Conservation (phyloP, 2,797 vertebrate species). For the Fundulus diaphanus region DNA sequence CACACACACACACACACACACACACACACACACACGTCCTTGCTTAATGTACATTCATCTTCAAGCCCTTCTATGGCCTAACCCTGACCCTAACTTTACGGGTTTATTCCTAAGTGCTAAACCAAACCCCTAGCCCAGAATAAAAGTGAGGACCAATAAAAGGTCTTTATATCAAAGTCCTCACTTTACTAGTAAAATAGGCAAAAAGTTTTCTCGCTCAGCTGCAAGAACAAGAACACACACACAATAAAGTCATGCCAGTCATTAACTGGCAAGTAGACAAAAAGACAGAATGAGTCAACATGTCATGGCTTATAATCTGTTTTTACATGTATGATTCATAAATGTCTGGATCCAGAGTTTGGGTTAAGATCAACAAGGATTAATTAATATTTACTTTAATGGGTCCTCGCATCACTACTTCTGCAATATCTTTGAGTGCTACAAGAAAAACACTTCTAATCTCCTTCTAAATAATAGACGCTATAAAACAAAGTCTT, state of each 20-base stretch:
- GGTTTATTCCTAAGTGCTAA: too few species aligned
- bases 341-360: constrained; percentile 40
- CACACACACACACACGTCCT: constrained; percentile 21
- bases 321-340: constrained; percentile 56
- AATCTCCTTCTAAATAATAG: constrained; percentile 10
- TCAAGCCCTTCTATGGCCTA: too few species aligned
- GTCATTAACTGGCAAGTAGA: constrained; percentile 23
- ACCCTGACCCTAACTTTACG: too few species aligned
- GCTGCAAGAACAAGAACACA: too few species aligned
- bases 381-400: constrained; percentile 25
- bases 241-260: constrained; percentile 24
- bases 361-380: constrained; percentile 32
- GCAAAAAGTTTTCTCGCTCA: too few species aligned
- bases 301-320: constrained; percentile 69
- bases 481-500: constrained; percentile 20
- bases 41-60: too few species aligned
- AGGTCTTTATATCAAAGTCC: too few species aligned
- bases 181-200: too few species aligned
- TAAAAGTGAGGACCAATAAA: too few species aligned
- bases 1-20: constrained; percentile 27
- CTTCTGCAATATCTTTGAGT: constrained; percentile 41
- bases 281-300: constrained; percentile 64
- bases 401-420: constrained; percentile 17
- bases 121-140: too few species aligned
- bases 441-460: constrained; percentile 13